Percentiles rank a stretch among this genome's conserved stretches.
Conservation (phyloP, 2,888 invertebrate genomes). For the Anthophora plumipes region DNA sequence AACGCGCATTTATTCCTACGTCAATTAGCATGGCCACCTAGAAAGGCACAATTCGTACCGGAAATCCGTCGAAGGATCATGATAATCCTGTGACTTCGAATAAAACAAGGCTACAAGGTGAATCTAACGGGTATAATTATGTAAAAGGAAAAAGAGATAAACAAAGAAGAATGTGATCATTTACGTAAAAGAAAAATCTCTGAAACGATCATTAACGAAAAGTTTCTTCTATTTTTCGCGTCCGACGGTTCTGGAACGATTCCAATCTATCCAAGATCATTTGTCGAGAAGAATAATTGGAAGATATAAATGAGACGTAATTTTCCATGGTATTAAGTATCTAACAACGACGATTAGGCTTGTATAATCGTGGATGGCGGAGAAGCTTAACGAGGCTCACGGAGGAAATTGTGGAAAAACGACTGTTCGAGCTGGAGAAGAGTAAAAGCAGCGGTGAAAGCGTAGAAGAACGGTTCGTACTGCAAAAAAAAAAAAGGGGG, state of each 20-base stretch:
- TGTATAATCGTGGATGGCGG: no score
- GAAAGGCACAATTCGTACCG: constrained; percentile 1
- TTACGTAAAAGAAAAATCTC: not conserved
- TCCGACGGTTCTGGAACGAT: not conserved
- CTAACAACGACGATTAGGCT: not conserved
- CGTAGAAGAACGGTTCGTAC: not conserved
- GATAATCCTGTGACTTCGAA: not conserved
- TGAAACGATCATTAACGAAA: not conserved
- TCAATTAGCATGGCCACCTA: constrained; percentile 17
- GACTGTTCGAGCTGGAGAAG: not conserved
- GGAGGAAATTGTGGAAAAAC: not conserved
- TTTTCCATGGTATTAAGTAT: not conserved
- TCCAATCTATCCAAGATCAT: no score
- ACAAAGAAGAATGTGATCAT: not conserved
- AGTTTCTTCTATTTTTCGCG: not conserved
- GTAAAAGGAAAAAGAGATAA: not conserved
- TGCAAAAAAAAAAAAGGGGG: constrained; percentile 15
- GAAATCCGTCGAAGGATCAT: not conserved
- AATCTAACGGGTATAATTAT: not conserved
- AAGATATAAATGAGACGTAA: not conserved
- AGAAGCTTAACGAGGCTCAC: not conserved
- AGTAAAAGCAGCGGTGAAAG: constrained; percentile 32
- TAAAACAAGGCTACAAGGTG: constrained; percentile 4
- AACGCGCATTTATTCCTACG: constrained; percentile 1
- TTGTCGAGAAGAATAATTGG: not conserved